A percentile compares a stretch with the other conserved stretches of the same genome.
phyloP scores from a whole-genome alignment of 2,113 vertebrate species.

The Lanius ludovicianus region DNA sequence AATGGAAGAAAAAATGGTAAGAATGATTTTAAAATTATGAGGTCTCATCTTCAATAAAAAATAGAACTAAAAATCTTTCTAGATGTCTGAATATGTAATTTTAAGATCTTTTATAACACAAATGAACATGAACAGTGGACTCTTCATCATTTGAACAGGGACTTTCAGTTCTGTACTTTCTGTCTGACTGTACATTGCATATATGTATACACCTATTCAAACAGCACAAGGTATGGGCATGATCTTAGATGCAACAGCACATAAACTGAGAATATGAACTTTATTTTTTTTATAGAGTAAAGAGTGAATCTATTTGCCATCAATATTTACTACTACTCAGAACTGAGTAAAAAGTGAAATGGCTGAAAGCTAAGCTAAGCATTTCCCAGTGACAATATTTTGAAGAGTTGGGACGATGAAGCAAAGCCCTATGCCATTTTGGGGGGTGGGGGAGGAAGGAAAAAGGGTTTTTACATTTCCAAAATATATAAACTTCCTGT shows the following conservation, averaged over 20 bases:
- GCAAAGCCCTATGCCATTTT: background rate
- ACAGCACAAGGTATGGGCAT: background rate
- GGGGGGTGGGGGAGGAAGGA: background rate
- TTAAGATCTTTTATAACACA: background rate
- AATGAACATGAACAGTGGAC: background rate
- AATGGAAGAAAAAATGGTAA: background rate
- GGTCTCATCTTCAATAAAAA: background rate
- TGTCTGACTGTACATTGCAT: background rate
- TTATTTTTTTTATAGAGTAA: background rate
- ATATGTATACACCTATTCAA: accelerated
- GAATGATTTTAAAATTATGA: background rate
- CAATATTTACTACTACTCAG: background rate
- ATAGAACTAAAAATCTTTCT: background rate
- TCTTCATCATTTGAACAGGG: background rate
- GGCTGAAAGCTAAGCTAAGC: background rate
- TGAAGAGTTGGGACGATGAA: background rate
- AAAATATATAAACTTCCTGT: background rate
- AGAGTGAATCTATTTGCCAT: background rate
- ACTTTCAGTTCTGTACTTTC: background rate
- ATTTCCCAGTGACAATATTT: background rate
- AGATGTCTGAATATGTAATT: background rate
- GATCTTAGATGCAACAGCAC: background rate
- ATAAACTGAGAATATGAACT: background rate
- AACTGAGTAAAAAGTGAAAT: background rate
- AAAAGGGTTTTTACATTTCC: background rate